Evolutionary conservation across 2,888 invertebrate species (phyloP), one percentile per base, ranked within the genome.

Genomic region (Dicranocentrus wangi): DNA sequence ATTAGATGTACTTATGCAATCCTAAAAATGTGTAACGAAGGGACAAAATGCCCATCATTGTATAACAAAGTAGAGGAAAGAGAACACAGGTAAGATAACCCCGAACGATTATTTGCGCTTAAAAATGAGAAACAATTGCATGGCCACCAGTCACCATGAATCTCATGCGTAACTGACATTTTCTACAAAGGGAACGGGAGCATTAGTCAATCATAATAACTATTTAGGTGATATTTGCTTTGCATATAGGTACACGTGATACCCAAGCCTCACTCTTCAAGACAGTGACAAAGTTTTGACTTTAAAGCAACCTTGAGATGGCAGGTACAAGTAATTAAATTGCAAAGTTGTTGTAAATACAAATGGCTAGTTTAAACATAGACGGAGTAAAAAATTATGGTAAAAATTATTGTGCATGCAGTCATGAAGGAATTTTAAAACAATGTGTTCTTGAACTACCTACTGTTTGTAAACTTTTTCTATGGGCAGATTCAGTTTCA

Each of bases 401-500:
- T 23, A 23, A 43, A 1, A 42, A n/a, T n/a, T n/a, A n/a, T n/a
- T n/a, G 27, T 51, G 28, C 27, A 42, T 42, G 28, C 23, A n/a
- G 15, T 47, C 66, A 23, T 23, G 43, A 66, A 23, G 66, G 23
- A 47, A 42, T 66, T n/a, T 47, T n/a, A 17, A 39, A 61, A 73
- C 73, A 73, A 73, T 73, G 73, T 17, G 10, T 73, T 63, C 39
- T 63, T 73, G 63, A 61, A 32, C 43, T 60, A 55, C 61, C 1
- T 21, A 27, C 27, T n/a, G n/a, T n/a, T n/a, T n/a, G n/a, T n/a
- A n/a, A n/a, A n/a, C n/a, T 61, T 65, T 19, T 47, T 63, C 23
- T 53, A 63, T 72, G 72, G 39, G 73, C 65, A 73, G 63, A 75
- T 75, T 65, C 65, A 66, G 75, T 75, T 75, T 75, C 75, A 75